phyloP scores from a whole-genome alignment of 1,140 invertebrate genomes.

The Drosophila persimilis region DNA sequence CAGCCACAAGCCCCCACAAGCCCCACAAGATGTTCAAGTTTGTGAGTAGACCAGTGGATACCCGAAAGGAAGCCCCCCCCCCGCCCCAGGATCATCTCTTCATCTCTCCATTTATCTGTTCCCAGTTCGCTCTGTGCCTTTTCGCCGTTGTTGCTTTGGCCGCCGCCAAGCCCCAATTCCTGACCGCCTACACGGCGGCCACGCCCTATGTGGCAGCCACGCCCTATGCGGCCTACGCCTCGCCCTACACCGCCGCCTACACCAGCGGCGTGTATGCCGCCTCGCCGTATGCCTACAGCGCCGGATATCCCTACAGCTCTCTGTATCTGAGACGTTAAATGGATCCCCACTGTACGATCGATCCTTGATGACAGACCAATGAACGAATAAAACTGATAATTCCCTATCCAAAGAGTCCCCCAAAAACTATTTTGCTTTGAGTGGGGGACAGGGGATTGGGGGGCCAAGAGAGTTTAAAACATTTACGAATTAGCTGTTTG shows the following conservation, averaged over 20 bases:
- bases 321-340: constrained; percentile 61
- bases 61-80: neutral
- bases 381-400: constrained; percentile 57
- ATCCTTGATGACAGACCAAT: constrained; percentile 43
- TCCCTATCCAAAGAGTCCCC: neutral
- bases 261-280: constrained; percentile 68
- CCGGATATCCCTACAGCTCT: constrained; percentile 69
- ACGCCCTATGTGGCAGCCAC: constrained; percentile 61
- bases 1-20: constrained; percentile 15
- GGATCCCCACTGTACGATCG: constrained; percentile 27
- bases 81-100: neutral
- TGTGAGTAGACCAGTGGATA: constrained; percentile 58
- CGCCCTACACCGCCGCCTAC: constrained; percentile 63
- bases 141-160: constrained; percentile 72
- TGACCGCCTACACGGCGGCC: constrained; percentile 64
- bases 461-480: constrained; percentile 41
- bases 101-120: neutral
- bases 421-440: constrained; percentile 49
- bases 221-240: constrained; percentile 64
- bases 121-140: constrained; percentile 71
- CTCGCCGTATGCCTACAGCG: constrained; percentile 54
- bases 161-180: constrained; percentile 70
- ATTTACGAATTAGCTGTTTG: constrained; percentile 58
- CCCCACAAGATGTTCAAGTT: constrained; percentile 80
- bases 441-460: too few relatives aligned